A percentile compares a stretch with the other conserved stretches of the same genome.
phyloP scores from a whole-genome alignment of 2,797 vertebrate species.

The Balearica regulorum region DNA sequence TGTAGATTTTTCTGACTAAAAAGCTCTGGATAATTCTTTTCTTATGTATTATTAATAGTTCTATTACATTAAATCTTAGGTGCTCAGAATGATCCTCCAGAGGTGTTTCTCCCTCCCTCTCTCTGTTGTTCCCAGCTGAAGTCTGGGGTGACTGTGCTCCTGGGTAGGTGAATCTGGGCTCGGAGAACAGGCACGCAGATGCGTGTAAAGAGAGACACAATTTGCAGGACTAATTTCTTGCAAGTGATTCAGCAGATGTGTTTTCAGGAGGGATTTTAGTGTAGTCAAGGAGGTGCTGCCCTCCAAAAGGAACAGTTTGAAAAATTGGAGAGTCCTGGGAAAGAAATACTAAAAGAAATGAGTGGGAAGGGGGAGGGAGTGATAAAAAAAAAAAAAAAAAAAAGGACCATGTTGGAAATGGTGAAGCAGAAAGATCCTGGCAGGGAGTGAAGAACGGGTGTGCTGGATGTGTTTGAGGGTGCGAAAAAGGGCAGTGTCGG shows the following conservation, averaged over 20 bases:
- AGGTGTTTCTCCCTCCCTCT: not conserved
- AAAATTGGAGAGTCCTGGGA: not conserved
- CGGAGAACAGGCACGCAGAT: not conserved
- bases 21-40: slow-evolving; percentile 62
- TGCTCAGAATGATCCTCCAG: slow-evolving; percentile 35
- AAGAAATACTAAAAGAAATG: slow-evolving; percentile 11
- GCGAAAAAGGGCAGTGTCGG: not conserved
- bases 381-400: not conserved
- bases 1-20: slow-evolving; percentile 62
- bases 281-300: slow-evolving; percentile 29
- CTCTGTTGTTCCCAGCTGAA: not conserved
- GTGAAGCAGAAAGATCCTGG: not conserved
- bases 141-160: not conserved
- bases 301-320: slow-evolving; percentile 8
- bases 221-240: slow-evolving; percentile 28
- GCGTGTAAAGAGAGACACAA: not conserved
- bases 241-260: slow-evolving; percentile 20
- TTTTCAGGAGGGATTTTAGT: slow-evolving; percentile 34
- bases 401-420: not conserved
- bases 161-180: slow-evolving; percentile 14
- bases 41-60: slow-evolving; percentile 65
- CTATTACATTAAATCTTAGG: slow-evolving; percentile 63
- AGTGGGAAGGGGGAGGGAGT: not conserved
- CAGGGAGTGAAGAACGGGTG: not conserved
- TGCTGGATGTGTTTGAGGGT: not conserved